Evolutionary conservation across 2,888 invertebrate genomes (phyloP).

Genomic region (Drosophila borealis): DNA sequence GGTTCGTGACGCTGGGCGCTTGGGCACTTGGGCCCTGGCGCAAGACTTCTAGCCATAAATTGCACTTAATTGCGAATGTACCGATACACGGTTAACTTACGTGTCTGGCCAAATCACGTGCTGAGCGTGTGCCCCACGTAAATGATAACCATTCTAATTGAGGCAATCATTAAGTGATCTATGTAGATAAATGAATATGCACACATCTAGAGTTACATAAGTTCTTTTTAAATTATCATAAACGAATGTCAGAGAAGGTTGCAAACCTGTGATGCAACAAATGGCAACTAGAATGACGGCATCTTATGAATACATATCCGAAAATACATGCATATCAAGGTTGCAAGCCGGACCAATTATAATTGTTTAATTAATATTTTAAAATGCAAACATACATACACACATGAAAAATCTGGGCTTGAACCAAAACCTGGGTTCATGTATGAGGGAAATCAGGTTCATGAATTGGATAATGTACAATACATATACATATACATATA

Average conservation of each 20-base stretch:
- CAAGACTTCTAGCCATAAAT: slow-evolving; percentile 57
- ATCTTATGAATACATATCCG: neutral
- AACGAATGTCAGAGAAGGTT: slow-evolving; percentile 7
- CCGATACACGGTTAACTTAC: slow-evolving; percentile 20
- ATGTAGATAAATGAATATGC: neutral
- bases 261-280: neutral
- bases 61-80: slow-evolving; percentile 56
- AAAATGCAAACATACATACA: too few relatives aligned
- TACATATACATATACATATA: neutral
- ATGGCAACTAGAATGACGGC: neutral
- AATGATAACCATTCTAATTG: slow-evolving; percentile 28
- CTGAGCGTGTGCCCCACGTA: slow-evolving; percentile 23
- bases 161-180: slow-evolving; percentile 11
- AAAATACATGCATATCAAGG: too few relatives aligned
- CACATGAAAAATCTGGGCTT: too few relatives aligned
- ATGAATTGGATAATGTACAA: too few relatives aligned
- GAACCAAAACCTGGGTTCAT: neutral
- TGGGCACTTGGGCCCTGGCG: neutral
- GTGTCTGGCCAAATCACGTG: slow-evolving; percentile 45
- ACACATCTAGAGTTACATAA: neutral
- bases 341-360: too few relatives aligned
- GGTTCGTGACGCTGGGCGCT: slow-evolving; percentile 15
- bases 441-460: neutral
- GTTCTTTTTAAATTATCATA: slow-evolving; percentile 9
- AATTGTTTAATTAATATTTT: too few relatives aligned